Conservation (phyloP, 2,888 invertebrate genomes). For the Drosophila kokeensis region DNA sequence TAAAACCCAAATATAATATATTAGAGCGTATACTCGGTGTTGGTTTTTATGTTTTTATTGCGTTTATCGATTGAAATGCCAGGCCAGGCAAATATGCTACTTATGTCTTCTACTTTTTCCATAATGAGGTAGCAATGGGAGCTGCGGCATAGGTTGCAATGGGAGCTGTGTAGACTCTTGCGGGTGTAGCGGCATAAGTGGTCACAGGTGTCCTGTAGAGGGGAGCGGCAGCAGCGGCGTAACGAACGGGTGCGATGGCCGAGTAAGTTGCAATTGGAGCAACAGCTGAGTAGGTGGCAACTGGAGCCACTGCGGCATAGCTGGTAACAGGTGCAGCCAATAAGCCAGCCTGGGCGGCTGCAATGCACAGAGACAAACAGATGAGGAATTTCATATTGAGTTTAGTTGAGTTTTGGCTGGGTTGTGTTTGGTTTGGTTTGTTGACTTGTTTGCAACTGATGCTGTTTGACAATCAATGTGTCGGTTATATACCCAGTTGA, state of each 20-base stretch:
- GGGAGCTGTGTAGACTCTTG: constrained; percentile 17
- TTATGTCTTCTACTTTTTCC: constrained; percentile 25
- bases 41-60: not conserved
- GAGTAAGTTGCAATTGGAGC: constrained; percentile 40
- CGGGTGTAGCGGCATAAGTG: constrained; percentile 37
- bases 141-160: constrained; percentile 22
- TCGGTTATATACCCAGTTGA: constrained; percentile 39
- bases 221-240: constrained; percentile 18
- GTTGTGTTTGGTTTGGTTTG: constrained; percentile 16
- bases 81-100: not conserved
- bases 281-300: constrained; percentile 29
- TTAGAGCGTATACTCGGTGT: not conserved
- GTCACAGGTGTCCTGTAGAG: constrained; percentile 40
- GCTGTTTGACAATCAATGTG: constrained; percentile 23
- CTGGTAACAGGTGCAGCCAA: constrained; percentile 42
- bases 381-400: constrained; percentile 54
- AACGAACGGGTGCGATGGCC: constrained; percentile 28
- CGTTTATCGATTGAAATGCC: constrained; percentile 28
- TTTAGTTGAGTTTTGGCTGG: constrained; percentile 11
- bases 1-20: not conserved
- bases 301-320: constrained; percentile 37
- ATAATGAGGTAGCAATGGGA: constrained; percentile 24
- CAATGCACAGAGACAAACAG: constrained; percentile 34
- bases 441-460: constrained; percentile 31
- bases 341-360: constrained; percentile 45